These are phyloP conservation scores for Xenentodon cancila DNA, from an alignment of 2,797 vertebrate genomes.

Conservation along the genomic window DNA sequence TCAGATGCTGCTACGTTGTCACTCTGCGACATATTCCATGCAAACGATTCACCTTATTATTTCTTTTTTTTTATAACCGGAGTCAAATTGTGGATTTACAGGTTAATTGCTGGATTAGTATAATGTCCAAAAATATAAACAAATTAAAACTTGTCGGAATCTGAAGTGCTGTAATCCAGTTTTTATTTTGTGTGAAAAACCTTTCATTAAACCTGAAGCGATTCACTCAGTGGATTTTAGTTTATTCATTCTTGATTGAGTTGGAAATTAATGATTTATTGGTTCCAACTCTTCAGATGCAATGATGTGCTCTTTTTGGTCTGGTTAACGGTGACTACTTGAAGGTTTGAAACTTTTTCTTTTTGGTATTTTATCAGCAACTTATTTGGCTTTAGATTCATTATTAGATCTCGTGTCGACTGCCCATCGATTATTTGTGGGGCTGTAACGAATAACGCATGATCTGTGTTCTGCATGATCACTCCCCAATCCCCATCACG, in stretches of 20 bases:
- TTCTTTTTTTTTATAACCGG: neutral
- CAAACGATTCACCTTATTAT: neutral
- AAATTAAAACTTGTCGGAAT: neutral
- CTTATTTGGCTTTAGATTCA: too few relatives aligned
- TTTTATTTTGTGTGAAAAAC: neutral
- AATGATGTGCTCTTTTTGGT: neutral
- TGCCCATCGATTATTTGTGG: too few relatives aligned
- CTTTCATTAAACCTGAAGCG: too few relatives aligned
- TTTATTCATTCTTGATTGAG: neutral
- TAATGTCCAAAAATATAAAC: slow-evolving; percentile 1
- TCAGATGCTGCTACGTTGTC: slow-evolving; percentile 31
- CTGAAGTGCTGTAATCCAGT: neutral
- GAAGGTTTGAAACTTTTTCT: too few relatives aligned
- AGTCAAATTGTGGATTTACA: neutral
- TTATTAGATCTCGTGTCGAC: too few relatives aligned
- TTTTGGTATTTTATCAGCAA: too few relatives aligned
- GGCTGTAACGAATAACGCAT: too few relatives aligned
- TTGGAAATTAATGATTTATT: neutral
- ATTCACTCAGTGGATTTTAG: neutral
- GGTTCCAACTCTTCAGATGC: neutral
- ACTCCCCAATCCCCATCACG: too few relatives aligned
- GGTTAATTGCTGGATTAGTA: slow-evolving; percentile 5
- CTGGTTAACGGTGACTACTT: neutral
- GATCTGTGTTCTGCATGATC: too few relatives aligned
- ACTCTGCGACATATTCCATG: neutral